Base-by-base conservation (phyloP, 1,140 invertebrate genomes). In the Lasaia peninsularis region DNA sequence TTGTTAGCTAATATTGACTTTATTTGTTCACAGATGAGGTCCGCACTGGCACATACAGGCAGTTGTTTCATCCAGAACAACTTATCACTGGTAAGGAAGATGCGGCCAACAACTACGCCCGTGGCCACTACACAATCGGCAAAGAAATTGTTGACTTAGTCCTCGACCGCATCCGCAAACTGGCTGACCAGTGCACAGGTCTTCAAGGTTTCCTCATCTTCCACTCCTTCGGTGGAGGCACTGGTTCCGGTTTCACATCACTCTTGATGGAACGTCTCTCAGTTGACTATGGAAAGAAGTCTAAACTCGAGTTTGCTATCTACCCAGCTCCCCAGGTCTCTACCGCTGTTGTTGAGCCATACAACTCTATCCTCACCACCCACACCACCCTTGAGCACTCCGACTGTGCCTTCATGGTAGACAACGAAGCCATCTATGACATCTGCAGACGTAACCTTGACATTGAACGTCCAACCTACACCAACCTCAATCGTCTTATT, bases 201-300 rank as follows among this genome's bases (percentile, higher is more conserved):
- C 91, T 94, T 3, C 96, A 97, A 87, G 96, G 96, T 33, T 98
- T 98, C 90, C 91, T 98, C 32, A 95, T 97, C 73, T 97, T 97
- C 91, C 96, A 97, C 89, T 95, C 94, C 0, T 97, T 97, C 88
- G 96, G 96, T 53, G 96, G 96, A 64, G 96, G 96, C 37, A 97
- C 96, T 69, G 96, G 96, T 12, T 96, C 95, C 33, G 96, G 96
- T 31, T 97, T 97, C 89, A 95, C 95, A 24, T 96, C 96, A 8
- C 90, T 97, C 37, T 90, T 97, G 32, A 97, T 97, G 96, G 95
- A 97, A 90, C 91, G 95, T 65, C 91, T 97, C 56, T 95, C 94
- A 40, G 94, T 96, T 6, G 96, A 97, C 80, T 97, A 96, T 85
- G 96, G 95, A 59, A 97, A 97, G 91, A 97, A 96, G 86, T 95